Percentiles rank a stretch among this genome's conserved stretches.
Evolutionary conservation across 2,113 vertebrate genomes (phyloP).

Genomic region (Phoxinus phoxinus): DNA sequence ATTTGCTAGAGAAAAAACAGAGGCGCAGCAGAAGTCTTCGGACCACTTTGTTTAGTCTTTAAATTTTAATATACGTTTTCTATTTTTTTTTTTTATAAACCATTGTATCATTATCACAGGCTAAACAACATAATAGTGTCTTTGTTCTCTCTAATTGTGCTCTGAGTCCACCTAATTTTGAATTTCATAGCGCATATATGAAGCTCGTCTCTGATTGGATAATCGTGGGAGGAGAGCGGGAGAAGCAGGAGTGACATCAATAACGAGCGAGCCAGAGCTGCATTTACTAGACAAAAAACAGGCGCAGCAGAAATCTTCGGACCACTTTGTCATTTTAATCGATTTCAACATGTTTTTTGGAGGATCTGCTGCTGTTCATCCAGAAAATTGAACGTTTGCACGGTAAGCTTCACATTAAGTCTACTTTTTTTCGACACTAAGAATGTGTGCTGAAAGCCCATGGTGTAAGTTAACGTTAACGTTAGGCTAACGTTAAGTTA

Average conservation of each 20-base stretch:
- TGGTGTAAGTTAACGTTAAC: too few species aligned
- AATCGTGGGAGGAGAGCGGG: not conserved
- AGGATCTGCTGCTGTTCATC: not conserved
- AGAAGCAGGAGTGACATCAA: not conserved
- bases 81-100: too few species aligned
- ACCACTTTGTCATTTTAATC: not conserved
- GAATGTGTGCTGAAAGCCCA: conserved; percentile 34
- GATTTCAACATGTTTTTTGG: not conserved
- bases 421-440: too few species aligned
- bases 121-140: too few species aligned
- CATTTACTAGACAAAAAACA: too few species aligned
- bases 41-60: too few species aligned
- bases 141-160: too few species aligned
- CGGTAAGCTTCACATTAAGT: conserved; percentile 11
- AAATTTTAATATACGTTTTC: too few species aligned
- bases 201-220: not conserved
- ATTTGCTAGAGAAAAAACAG: too few species aligned
- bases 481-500: too few species aligned
- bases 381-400: not conserved
- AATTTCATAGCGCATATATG: conserved; percentile 1
- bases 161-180: not conserved
- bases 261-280: not conserved
- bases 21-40: not conserved
- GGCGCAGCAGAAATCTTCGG: not conserved
- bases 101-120: too few species aligned